Evolutionary conservation across 2,888 invertebrate genomes (phyloP).

Genomic region (Sinentomon sp.): DNA sequence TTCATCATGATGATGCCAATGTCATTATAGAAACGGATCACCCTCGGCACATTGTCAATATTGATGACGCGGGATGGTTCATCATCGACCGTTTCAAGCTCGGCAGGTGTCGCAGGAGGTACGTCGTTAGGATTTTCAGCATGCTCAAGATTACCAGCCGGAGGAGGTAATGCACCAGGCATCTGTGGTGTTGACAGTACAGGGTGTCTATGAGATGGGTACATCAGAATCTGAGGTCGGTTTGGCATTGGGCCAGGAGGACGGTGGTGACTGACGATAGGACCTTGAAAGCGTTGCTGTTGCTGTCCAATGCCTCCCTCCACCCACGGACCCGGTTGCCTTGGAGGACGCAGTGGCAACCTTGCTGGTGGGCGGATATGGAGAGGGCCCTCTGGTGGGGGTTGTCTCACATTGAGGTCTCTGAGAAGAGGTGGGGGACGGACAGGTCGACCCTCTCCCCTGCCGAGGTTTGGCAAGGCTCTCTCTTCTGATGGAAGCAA

Average conservation of each 20-base stretch:
- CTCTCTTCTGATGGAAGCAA: no score
- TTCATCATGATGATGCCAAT: constrained; percentile 58
- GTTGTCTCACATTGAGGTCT: neutral
- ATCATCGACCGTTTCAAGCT: constrained; percentile 28
- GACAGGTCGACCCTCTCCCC: no score
- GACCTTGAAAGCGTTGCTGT: no score
- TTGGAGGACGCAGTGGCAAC: neutral
- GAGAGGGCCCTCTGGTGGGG: neutral
- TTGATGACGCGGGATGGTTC: constrained; percentile 50
- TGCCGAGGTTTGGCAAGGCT: no score
- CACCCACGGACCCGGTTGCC: no score
- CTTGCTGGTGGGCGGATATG: neutral
- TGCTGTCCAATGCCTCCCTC: no score
- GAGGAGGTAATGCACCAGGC: neutral
- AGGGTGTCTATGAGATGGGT: no score
- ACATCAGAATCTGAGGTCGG: no score
- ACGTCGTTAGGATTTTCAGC: constrained; percentile 17
- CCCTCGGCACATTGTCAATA: constrained; percentile 50
- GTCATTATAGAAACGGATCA: constrained; percentile 61
- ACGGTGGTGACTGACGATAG: no score
- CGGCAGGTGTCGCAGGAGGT: constrained; percentile 22
- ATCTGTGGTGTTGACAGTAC: neutral
- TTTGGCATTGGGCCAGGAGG: no score
- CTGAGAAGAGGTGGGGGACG: no score
- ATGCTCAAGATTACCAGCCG: neutral